phyloP scores from a whole-genome alignment of 23 tunicate genomes.

The Phallusia fumigata region DNA sequence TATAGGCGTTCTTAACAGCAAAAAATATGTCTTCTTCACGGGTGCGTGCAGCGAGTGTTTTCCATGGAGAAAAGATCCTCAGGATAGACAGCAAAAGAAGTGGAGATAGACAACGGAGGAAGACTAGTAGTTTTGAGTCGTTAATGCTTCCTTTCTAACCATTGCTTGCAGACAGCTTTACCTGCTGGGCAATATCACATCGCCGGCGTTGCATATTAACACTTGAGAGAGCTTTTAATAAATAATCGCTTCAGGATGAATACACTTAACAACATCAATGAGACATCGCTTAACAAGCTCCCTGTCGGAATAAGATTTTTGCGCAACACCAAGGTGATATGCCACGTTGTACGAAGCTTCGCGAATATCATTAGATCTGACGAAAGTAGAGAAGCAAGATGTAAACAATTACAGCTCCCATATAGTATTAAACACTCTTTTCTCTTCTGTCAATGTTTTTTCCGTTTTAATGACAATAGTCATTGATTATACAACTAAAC shows the following conservation, averaged over 20 bases:
- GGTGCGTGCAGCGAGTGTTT: slow-evolving; percentile 24
- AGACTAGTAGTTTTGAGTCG: slow-evolving; percentile 34
- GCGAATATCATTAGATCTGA: slow-evolving; percentile 21
- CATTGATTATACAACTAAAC: too few relatives aligned
- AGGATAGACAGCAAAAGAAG: slow-evolving; percentile 16
- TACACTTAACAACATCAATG: slow-evolving; percentile 34
- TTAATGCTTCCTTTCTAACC: slow-evolving; percentile 29
- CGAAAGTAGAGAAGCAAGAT: slow-evolving; percentile 33
- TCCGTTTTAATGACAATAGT: slow-evolving; percentile 6
- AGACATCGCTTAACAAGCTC: slow-evolving; percentile 30
- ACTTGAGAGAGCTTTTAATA: slow-evolving; percentile 29
- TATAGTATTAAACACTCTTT: slow-evolving; percentile 23
- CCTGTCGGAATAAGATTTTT: slow-evolving; percentile 12
- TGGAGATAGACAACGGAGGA: slow-evolving; percentile 26
- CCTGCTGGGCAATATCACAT: slow-evolving; percentile 31
- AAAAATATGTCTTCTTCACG: slow-evolving; percentile 35
- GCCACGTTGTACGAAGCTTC: slow-evolving; percentile 44
- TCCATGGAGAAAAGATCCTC: slow-evolving; percentile 37
- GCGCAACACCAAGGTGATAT: slow-evolving; percentile 54
- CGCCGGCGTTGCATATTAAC: slow-evolving; percentile 24
- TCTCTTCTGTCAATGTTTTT: slow-evolving; percentile 45
- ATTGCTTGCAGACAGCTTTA: slow-evolving; percentile 24
- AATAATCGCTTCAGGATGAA: slow-evolving; percentile 37
- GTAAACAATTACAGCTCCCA: slow-evolving; percentile 43
- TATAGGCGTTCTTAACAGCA: slow-evolving; percentile 28